These are phyloP conservation scores for Trachymyrmex septentrionalis DNA, from an alignment of 1,140 invertebrate species.

Conservation along the genomic window DNA sequence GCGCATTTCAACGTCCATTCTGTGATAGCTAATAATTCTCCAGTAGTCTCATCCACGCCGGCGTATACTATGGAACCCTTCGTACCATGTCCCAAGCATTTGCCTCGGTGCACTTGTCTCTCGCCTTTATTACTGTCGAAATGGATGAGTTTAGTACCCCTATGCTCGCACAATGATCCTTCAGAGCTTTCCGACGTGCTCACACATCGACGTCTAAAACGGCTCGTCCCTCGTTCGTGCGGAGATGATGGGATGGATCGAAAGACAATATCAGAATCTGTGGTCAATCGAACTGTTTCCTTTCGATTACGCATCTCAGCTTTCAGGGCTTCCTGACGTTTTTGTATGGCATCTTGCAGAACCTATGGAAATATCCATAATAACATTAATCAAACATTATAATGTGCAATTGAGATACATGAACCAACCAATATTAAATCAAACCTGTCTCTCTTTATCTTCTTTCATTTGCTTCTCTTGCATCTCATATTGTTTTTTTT, in stretches of 20 bases:
- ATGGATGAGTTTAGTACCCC: constrained; percentile 86
- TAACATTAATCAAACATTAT: constrained; percentile 37
- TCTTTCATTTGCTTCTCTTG: constrained; percentile 88
- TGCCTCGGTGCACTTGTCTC: constrained; percentile 86
- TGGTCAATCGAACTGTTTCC: constrained; percentile 77
- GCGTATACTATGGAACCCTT: constrained; percentile 90
- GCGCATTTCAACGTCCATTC: constrained; percentile 90
- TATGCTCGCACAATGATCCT: constrained; percentile 86
- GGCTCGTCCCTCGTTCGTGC: constrained; percentile 77
- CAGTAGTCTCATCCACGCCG: constrained; percentile 90
- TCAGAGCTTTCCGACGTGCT: constrained; percentile 85
- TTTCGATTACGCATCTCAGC: constrained; percentile 87
- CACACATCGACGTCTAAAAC: constrained; percentile 78
- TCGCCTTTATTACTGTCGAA: constrained; percentile 87
- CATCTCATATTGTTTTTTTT: constrained; percentile 88
- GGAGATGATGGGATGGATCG: constrained; percentile 83
- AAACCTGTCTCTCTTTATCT: constrained; percentile 87
- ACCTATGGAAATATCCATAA: constrained; percentile 81
- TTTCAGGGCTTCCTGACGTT: constrained; percentile 89
- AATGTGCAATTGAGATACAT: background rate
- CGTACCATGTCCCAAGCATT: constrained; percentile 89
- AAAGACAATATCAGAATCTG: constrained; percentile 75
- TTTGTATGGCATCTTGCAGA: constrained; percentile 90
- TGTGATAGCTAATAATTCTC: constrained; percentile 89
- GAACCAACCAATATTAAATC: constrained; percentile 1